Conservation (phyloP, 2,888 invertebrate species). For the Sarcophaga variegata region DNA sequence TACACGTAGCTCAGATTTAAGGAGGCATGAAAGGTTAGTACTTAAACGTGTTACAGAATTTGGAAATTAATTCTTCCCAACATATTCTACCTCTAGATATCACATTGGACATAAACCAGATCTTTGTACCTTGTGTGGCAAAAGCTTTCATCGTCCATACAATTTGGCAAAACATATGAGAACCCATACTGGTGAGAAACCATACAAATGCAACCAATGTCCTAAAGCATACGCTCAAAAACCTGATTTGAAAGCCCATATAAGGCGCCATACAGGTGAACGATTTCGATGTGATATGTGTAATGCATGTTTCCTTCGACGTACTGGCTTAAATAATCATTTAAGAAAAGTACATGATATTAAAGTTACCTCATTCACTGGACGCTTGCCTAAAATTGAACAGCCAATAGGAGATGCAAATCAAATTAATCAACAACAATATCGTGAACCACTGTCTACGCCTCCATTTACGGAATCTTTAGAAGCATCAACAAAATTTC, state of each 20-base stretch:
- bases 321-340: neutral
- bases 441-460: neutral
- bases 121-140: conserved; percentile 81
- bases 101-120: conserved; percentile 83
- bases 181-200: conserved; percentile 83
- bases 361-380: neutral
- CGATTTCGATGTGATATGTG: conserved; percentile 83
- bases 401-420: neutral
- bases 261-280: conserved; percentile 83
- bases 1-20: conserved; percentile 83
- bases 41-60: neutral
- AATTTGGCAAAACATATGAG: conserved; percentile 83
- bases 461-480: neutral
- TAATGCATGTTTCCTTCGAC: conserved; percentile 74
- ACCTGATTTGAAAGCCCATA: conserved; percentile 83
- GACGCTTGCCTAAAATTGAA: neutral
- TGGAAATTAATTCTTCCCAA: neutral
- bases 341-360: neutral
- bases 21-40: conserved; percentile 83
- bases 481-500: neutral
- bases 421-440: neutral
- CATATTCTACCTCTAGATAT: conserved; percentile 69
- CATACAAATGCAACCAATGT: conserved; percentile 83
- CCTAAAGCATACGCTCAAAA: conserved; percentile 83
- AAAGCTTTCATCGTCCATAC: conserved; percentile 82